Conservation (phyloP, 2,113 vertebrate species). For the Agapornis roseicollis region DNA sequence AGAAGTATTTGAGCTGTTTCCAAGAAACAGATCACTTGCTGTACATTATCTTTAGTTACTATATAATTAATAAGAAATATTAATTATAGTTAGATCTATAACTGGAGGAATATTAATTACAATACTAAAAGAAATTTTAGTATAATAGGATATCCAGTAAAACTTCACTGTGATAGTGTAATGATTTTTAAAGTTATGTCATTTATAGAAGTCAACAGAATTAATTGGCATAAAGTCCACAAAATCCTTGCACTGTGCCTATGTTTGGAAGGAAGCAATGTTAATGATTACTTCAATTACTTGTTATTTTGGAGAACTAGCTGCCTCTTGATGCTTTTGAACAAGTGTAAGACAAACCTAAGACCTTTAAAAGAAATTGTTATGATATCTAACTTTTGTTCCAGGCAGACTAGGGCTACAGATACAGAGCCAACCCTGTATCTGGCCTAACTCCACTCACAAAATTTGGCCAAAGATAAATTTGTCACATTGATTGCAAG, state of each 20-base stretch:
- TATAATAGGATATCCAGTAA: background rate
- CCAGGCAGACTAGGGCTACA: background rate
- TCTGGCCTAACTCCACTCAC: background rate
- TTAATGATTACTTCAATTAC: background rate
- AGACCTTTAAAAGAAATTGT: constrained; percentile 25
- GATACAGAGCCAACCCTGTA: background rate
- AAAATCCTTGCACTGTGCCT: background rate
- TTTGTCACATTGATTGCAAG: background rate
- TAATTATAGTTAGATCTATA: background rate
- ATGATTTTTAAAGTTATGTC: background rate
- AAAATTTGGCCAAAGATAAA: constrained; percentile 22
- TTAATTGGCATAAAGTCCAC: background rate
- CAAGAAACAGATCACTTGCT: background rate
- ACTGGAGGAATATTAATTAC: background rate
- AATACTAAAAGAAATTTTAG: background rate
- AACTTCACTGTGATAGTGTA: background rate
- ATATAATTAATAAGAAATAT: background rate
- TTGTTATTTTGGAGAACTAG: constrained; percentile 25
- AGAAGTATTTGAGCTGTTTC: background rate
- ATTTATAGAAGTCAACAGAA: background rate
- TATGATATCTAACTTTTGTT: constrained; percentile 1
- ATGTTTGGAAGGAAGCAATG: background rate
- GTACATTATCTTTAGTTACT: background rate
- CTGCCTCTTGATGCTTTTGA: background rate
- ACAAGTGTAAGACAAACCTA: background rate